These are phyloP conservation scores for Serrognathus titanus DNA, from an alignment of 2,888 invertebrate species.

Conservation along the genomic window DNA sequence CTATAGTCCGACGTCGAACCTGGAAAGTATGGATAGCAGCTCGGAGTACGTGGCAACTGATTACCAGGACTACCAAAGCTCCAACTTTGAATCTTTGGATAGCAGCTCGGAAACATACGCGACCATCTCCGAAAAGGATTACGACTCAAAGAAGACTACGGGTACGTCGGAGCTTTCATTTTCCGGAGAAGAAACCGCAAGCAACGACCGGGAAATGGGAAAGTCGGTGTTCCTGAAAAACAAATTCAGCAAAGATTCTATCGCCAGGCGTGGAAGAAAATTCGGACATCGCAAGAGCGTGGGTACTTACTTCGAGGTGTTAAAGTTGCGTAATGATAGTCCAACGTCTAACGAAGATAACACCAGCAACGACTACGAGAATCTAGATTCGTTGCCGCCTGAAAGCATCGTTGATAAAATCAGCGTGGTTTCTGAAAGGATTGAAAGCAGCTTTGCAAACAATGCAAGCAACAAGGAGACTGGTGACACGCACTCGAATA, in stretches of 20 bases:
- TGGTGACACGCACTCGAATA: conserved; percentile 4
- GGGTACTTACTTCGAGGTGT: conserved; percentile 46
- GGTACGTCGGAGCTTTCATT: conserved; percentile 22
- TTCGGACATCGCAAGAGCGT: conserved; percentile 42
- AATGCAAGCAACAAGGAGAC: conserved; percentile 10
- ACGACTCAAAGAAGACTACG: conserved; percentile 31
- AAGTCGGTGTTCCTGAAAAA: conserved; percentile 39
- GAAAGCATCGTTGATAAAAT: conserved; percentile 58
- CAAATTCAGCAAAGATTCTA: conserved; percentile 36
- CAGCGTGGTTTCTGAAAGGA: conserved; percentile 55
- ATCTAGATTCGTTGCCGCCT: conserved; percentile 42
- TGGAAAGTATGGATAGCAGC: conserved; percentile 46
- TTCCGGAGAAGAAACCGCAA: conserved; percentile 26
- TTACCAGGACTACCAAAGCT: conserved; percentile 42
- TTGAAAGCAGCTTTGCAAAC: conserved; percentile 51
- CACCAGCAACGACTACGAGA: conserved; percentile 51
- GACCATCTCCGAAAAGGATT: conserved; percentile 41
- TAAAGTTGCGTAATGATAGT: conserved; percentile 47
- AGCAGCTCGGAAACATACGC: conserved; percentile 48
- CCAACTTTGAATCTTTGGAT: conserved; percentile 45
- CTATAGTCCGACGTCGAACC: conserved; percentile 35
- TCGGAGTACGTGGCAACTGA: conserved; percentile 46
- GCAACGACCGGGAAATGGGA: conserved; percentile 27
- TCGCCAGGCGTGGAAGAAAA: conserved; percentile 36
- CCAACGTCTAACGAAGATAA: conserved; percentile 55